A percentile compares a stretch with the other conserved stretches of the same genome.
Evolutionary conservation across 2,888 invertebrate genomes (phyloP).

Genomic region (Parelbella ahira): DNA sequence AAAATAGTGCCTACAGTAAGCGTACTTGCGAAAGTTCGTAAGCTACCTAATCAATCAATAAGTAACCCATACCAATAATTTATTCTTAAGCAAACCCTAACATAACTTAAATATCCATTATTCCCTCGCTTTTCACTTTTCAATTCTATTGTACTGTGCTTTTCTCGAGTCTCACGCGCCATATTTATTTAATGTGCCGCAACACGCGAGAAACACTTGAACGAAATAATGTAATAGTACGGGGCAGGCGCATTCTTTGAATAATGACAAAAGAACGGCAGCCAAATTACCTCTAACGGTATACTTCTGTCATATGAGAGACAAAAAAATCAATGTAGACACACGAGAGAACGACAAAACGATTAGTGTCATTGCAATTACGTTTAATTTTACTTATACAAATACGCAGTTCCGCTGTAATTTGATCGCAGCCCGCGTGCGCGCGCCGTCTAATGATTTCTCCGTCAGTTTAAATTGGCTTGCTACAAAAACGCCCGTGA

Average conservation of each 20-base stretch:
- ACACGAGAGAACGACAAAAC: conserved; percentile 41
- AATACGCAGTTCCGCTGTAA: conserved; percentile 44
- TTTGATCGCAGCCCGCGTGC: conserved; percentile 41
- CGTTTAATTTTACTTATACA: conserved; percentile 44
- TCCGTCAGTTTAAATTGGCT: conserved; percentile 40
- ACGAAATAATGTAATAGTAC: conserved; percentile 36
- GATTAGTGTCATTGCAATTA: conserved; percentile 62
- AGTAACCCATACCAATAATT: too few relatives aligned
- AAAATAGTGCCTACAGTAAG: too few relatives aligned
- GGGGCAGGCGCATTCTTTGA: conserved; percentile 34
- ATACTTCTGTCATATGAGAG: conserved; percentile 32
- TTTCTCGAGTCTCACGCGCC: conserved; percentile 35
- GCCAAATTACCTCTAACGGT: conserved; percentile 46
- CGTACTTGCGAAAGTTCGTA: too few relatives aligned
- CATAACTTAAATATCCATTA: conserved; percentile 7
- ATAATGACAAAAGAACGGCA: conserved; percentile 42
- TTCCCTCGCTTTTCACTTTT: conserved; percentile 15
- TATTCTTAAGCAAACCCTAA: too few relatives aligned
- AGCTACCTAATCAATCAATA: too few relatives aligned
- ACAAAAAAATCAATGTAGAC: conserved; percentile 50
- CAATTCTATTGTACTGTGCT: conserved; percentile 21
- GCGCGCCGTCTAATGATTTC: conserved; percentile 38
- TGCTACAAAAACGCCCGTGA: conserved; percentile 46
- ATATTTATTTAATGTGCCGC: conserved; percentile 37
- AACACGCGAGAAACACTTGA: conserved; percentile 38